These are phyloP conservation scores for Neelides sp. DNA, from an alignment of 1,140 invertebrate genomes.

Conservation along the genomic window DNA sequence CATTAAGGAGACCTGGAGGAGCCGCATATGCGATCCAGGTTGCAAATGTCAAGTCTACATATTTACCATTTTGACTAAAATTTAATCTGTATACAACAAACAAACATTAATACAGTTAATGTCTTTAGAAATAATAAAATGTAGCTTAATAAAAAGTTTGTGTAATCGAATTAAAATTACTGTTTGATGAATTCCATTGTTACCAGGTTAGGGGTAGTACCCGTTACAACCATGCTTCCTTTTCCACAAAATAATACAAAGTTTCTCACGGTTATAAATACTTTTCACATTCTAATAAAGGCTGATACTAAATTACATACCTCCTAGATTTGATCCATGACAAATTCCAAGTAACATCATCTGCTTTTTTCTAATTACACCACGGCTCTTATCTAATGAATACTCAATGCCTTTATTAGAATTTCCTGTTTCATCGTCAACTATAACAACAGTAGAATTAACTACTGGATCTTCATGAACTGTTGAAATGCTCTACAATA, in stretches of 20 bases:
- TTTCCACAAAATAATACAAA: conserved; percentile 3
- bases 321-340: conserved; percentile 4
- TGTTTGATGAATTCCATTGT: neutral
- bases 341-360: conserved; percentile 8
- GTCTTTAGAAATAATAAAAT: neutral
- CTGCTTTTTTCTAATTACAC: too few species aligned
- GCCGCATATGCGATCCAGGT: conserved; percentile 11
- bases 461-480: too few species aligned
- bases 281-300: neutral
- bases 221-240: neutral
- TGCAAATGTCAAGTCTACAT: conserved; percentile 3
- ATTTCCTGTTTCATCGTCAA: too few species aligned
- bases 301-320: conserved; percentile 1
- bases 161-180: neutral
- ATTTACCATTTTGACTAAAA: conserved; percentile 7
- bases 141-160: neutral
- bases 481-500: too few species aligned
- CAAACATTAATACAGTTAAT: neutral
- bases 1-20: conserved; percentile 3
- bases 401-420: too few species aligned
- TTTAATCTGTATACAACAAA: conserved; percentile 7
- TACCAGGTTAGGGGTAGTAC: neutral
- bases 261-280: conserved; percentile 3
- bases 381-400: too few species aligned
- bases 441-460: too few species aligned